Conservation (phyloP, 2,797 vertebrate species). For the Tragopan temminckii region DNA sequence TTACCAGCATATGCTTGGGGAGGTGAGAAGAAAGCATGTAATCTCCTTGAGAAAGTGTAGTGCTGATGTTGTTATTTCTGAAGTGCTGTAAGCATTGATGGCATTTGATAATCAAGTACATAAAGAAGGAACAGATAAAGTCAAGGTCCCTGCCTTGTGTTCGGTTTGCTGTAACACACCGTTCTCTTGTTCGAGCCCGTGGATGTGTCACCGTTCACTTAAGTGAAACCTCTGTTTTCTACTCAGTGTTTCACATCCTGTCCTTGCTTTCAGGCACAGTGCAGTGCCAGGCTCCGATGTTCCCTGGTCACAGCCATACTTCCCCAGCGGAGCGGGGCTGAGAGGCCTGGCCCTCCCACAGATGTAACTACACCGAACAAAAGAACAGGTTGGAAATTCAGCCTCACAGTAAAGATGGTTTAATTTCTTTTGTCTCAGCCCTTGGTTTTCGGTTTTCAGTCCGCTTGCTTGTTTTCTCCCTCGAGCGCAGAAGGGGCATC, state of each 20-base stretch:
- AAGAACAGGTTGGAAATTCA: conserved; percentile 12
- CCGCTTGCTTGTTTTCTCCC: neutral
- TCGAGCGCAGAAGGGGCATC: neutral
- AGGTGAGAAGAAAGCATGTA: neutral
- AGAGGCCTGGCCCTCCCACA: neutral
- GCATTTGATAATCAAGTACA: neutral
- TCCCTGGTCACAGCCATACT: neutral
- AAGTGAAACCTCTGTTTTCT: neutral
- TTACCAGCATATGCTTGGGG: neutral
- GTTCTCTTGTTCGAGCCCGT: rapidly evolving
- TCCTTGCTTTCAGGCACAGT: neutral
- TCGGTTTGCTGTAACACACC: rapidly evolving
- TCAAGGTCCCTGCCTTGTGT: rapidly evolving
- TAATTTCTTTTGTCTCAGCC: conserved; percentile 26
- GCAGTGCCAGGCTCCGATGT: rapidly evolving
- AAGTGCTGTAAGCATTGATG: neutral
- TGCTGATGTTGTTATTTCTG: neutral
- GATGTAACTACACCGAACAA: neutral
- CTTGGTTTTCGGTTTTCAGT: neutral
- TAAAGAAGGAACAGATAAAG: neutral
- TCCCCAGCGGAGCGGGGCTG: rapidly evolving
- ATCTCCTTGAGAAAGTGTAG: neutral
- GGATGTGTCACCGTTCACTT: neutral
- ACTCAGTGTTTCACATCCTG: neutral
- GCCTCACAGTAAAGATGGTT: neutral